Evolutionary conservation across 2,113 vertebrate genomes (phyloP), one percentile per base, ranked within the genome.

Genomic region (Azemiops feae): DNA sequence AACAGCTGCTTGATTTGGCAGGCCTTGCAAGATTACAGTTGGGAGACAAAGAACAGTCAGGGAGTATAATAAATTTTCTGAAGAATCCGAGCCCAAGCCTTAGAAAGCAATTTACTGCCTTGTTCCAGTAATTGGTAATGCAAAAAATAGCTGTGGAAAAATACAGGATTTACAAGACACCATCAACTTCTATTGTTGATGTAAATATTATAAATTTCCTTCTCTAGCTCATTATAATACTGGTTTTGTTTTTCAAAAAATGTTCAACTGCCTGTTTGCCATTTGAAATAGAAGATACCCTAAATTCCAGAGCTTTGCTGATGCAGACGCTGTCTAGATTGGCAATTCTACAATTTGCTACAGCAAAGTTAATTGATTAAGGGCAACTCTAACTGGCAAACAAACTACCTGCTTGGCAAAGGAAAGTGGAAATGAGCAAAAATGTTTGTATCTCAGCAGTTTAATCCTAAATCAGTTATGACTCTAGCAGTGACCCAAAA

Each of bases 1-100:
- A 0, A 87, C 85, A 94, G 89, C 95, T 86, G 94, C 93, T 91
- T 23, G 87, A 88, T 93, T 95, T 94, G 96, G 39, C 96, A 94
- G 12, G 1, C 52, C 64, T 50, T 85, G 23, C 3, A 25, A 86
- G 91, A 92, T 3, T 43, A 85, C 43, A 27, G 45, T 86, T 47
- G 85, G 89, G 93, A 55, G 91, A 86, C 93, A 90, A 93, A 92
- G 93, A 88, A 53, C 94, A 92, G 55, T 89, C 43, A 52, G 10
- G 23, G 74, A 86, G 69, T 25, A 88, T 85, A 58, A 89, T 34
- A 45, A 64, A 58, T 57, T 0, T 0, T 43, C 14, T 0, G 39
- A 60, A 88, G 43, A 64, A 92, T 34, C 20, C 7, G 25, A 52
- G 58, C n/a, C 27, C 11, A 6, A 52, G 43, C n/a, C 58, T 12